These are phyloP conservation scores for Lasioglossum leucozonium DNA, from an alignment of 2,888 invertebrate genomes.

Conservation along the genomic window DNA sequence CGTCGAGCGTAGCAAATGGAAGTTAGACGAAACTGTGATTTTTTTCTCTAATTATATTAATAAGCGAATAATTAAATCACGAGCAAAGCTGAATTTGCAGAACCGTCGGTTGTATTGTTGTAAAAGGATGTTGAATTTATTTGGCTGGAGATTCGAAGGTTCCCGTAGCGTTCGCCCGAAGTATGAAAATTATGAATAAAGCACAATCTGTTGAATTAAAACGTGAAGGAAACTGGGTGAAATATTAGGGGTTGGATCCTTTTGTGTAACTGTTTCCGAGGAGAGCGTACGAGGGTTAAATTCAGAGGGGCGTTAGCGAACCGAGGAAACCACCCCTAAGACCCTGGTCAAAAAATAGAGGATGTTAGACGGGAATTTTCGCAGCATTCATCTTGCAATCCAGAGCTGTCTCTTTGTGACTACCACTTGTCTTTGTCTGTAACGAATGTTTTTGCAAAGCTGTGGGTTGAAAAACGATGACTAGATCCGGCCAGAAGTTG, in stretches of 20 bases:
- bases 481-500: not conserved
- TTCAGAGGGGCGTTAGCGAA: constrained; percentile 2
- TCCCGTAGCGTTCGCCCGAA: not conserved
- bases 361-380: not conserved
- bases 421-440: constrained; percentile 7
- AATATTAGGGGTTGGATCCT: constrained; percentile 2
- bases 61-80: too few relatives aligned
- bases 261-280: not conserved
- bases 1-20: too few relatives aligned
- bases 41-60: too few relatives aligned
- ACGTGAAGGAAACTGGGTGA: not conserved
- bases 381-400: constrained; percentile 7
- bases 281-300: not conserved
- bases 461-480: not conserved
- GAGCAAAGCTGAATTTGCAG: not conserved
- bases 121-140: not conserved
- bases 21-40: too few relatives aligned
- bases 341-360: constrained; percentile 2
- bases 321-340: constrained; percentile 3
- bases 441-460: constrained; percentile 8
- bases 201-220: constrained; percentile 5
- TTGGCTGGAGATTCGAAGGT: not conserved
- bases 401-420: constrained; percentile 1
- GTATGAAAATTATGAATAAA: constrained; percentile 3
- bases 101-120: not conserved